Conservation (phyloP, 2,113 vertebrate species). For the Cynoglossus semilaevis region DNA sequence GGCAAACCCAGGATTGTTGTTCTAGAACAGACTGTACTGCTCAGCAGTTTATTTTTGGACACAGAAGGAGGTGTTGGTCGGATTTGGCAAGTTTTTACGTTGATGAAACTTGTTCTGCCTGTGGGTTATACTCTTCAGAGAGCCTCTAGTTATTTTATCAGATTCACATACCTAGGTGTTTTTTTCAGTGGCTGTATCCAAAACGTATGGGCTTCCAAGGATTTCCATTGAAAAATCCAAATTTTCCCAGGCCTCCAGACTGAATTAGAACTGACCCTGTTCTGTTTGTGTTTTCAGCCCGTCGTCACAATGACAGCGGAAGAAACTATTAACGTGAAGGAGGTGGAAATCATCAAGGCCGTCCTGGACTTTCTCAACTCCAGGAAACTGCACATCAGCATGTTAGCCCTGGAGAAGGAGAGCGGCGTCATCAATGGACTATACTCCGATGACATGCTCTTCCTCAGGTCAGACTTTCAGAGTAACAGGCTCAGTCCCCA, state of each 20-base stretch:
- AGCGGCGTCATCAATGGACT: constrained; percentile 98
- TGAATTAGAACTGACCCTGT: not conserved
- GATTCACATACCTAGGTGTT: not conserved
- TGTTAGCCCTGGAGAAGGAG: constrained; percentile 97
- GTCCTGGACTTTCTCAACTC: constrained; percentile 96
- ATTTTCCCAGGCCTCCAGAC: too few species aligned
- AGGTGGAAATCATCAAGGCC: constrained; percentile 96
- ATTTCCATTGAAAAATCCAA: too few species aligned
- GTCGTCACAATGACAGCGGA: constrained; percentile 91
- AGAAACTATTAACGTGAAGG: constrained; percentile 97
- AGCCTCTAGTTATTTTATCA: not conserved
- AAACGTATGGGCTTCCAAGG: too few species aligned
- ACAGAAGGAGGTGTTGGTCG: not conserved
- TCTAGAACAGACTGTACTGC: not conserved
- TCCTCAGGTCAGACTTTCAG: constrained; percentile 81
- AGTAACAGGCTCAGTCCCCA: not conserved
- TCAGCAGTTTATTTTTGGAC: not conserved
- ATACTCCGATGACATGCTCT: constrained; percentile 99
- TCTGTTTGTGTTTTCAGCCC: constrained; percentile 29
- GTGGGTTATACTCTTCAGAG: not conserved
- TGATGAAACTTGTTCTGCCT: not conserved
- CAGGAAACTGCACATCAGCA: constrained; percentile 96
- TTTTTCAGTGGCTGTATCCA: too few species aligned
- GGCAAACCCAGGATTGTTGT: not conserved
- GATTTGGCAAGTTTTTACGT: not conserved